Percentiles rank a stretch among this genome's conserved stretches.
Conservation (phyloP, 1,140 invertebrate genomes). For the Goniozus legneri region DNA sequence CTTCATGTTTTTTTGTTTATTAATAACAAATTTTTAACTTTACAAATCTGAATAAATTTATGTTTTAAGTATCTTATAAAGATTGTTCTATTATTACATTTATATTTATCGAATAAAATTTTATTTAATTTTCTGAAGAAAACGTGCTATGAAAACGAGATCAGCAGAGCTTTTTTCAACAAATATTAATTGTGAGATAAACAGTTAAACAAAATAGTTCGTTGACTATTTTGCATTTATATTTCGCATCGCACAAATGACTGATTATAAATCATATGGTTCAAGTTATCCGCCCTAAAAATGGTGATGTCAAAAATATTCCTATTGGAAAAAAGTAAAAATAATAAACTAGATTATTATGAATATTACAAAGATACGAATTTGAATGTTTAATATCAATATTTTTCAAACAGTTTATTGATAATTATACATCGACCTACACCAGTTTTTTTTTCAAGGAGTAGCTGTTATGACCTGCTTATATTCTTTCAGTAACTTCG, state of each 20-base stretch:
- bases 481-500: constrained; percentile 31
- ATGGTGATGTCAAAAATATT: constrained; percentile 38
- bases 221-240: constrained; percentile 10
- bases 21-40: no score
- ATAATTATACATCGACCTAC: constrained; percentile 21
- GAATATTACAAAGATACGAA: constrained; percentile 31
- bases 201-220: no score
- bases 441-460: constrained; percentile 15
- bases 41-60: no score
- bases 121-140: no score
- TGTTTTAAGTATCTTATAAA: no score
- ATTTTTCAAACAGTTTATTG: constrained; percentile 37
- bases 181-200: no score
- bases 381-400: constrained; percentile 40
- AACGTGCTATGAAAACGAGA: constrained; percentile 13
- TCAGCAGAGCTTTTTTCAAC: constrained; percentile 17
- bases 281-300: constrained; percentile 40
- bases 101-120: no score
- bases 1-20: no score
- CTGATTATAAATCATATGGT: constrained; percentile 21
- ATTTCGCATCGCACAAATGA: constrained; percentile 25
- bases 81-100: no score
- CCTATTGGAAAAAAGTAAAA: constrained; percentile 30
- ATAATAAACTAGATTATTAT: constrained; percentile 22
- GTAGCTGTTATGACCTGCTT: constrained; percentile 18